These are phyloP conservation scores for Bolinopsis microptera DNA, from an alignment of 37 sponge, comb jelly and placozoan genomes.

Conservation along the genomic window DNA sequence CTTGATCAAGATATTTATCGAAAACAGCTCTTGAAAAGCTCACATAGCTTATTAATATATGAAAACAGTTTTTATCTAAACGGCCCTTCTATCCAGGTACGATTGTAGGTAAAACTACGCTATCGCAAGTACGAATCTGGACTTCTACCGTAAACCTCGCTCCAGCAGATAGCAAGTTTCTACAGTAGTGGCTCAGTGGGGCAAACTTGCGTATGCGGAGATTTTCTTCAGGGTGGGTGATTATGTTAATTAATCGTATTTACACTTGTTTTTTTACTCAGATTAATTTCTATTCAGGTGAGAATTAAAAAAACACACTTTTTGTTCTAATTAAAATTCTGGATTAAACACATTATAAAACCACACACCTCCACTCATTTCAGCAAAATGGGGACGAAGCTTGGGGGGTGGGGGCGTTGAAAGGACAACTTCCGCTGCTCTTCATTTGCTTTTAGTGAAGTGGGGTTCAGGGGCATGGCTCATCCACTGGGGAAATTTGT, in stretches of 20 bases:
- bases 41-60: too few relatives aligned
- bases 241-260: neutral
- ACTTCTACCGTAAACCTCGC: constrained; percentile 83
- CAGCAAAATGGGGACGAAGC: constrained; percentile 92
- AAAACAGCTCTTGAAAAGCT: too few relatives aligned
- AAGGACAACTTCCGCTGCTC: constrained; percentile 75
- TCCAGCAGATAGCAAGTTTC: constrained; percentile 49
- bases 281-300: neutral
- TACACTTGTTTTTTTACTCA: too few relatives aligned
- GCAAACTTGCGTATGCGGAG: constrained; percentile 85
- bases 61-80: too few relatives aligned
- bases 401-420: constrained; percentile 75
- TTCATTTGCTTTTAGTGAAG: constrained; percentile 64
- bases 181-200: constrained; percentile 88
- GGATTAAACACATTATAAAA: neutral
- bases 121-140: constrained; percentile 80
- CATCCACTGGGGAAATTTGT: constrained; percentile 97
- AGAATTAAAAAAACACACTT: neutral
- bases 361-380: neutral
- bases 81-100: too few relatives aligned
- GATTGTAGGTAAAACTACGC: constrained; percentile 94
- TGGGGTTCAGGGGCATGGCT: constrained; percentile 88
- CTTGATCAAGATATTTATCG: too few relatives aligned
- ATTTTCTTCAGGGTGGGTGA: constrained; percentile 70
- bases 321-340: neutral